Base-by-base conservation (phyloP, 2,797 vertebrate genomes). In the Thamnophis elegans region DNA sequence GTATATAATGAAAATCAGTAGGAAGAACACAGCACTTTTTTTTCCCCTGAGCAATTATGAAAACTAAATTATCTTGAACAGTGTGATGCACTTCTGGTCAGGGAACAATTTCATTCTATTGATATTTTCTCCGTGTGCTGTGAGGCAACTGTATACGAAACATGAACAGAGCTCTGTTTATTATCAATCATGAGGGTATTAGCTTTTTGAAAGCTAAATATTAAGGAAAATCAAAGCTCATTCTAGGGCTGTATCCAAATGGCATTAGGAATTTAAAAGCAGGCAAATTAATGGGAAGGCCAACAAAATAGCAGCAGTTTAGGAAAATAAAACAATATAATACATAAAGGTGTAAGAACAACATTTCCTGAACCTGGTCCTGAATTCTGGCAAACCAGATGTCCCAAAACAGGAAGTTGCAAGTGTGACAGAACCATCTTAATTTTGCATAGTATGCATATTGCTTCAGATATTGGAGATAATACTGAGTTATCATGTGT, bases 91-190 rank as follows among this genome's bases (percentile, higher is more conserved):
- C 47, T 28, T 93, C 92, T 92, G 4, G 13, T 5, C 25, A 56
- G 92, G 42, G 95, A 96, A 96, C 93, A 96, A 93, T 91, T 95
- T 25, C 54, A 91, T 32, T 59, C 94, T 95, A 78, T 47, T 95
- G 88, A 65, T 55, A 6, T 91, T 89, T 85, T 62, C 85, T 96
- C 65, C 92, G 65, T 86, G 95, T 94, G 86, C 51, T 92, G 85
- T 56, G 82, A 91, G 90, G 55, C 93, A 94, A 55, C 85, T 82
- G 90, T 92, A 95, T 86, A 94, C 60, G 91, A 87, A 95, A 93
- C 59, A 87, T 89, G 94, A 2, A 89, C 92, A 68, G 89, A 94
- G 56, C 62, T 60, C 92, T 0, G 91, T 94, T 96, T 95, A 89
- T 91, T 94, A 92, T 89, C 95, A 90, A 92, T 93, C 86, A 87